phyloP scores from a whole-genome alignment of 2,797 vertebrate genomes.

The Tangara arthus region DNA sequence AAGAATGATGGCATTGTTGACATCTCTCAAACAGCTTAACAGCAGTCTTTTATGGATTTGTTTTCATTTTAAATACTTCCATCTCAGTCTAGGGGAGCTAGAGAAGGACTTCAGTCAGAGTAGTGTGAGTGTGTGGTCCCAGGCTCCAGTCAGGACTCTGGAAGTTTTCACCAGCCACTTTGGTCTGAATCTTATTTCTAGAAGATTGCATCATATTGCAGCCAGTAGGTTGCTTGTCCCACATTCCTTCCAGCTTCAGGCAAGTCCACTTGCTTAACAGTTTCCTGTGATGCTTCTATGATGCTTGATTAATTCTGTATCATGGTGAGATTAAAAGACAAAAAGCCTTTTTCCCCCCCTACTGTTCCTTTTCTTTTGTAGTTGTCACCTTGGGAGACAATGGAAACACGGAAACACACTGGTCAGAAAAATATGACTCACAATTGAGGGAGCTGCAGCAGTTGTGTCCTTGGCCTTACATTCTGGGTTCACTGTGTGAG shows the following conservation, averaged over 20 bases:
- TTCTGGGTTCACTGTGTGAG: not conserved
- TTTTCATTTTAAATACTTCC: not conserved
- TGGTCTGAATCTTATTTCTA: not conserved
- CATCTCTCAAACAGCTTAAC: not conserved
- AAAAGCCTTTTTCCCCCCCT: not conserved
- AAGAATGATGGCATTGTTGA: not conserved
- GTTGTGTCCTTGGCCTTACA: not conserved
- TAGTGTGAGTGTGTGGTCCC: not conserved
- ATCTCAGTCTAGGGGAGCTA: not conserved
- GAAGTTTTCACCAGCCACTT: not conserved
- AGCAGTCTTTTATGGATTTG: not conserved
- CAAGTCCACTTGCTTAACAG: not conserved
- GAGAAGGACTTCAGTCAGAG: not conserved
- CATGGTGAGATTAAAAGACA: not conserved
- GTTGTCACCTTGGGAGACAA: slow-evolving; percentile 9
- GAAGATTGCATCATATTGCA: not conserved
- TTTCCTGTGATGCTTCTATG: not conserved
- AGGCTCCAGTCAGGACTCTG: not conserved
- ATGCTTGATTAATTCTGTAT: not conserved
- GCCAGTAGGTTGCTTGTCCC: not conserved
- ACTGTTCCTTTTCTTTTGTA: not conserved
- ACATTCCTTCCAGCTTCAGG: not conserved
- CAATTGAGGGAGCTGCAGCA: not conserved
- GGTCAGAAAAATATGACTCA: not conserved
- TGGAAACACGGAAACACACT: not conserved